Base-by-base conservation (phyloP, 2,888 invertebrate species). In the Orchesellides sinensis region DNA sequence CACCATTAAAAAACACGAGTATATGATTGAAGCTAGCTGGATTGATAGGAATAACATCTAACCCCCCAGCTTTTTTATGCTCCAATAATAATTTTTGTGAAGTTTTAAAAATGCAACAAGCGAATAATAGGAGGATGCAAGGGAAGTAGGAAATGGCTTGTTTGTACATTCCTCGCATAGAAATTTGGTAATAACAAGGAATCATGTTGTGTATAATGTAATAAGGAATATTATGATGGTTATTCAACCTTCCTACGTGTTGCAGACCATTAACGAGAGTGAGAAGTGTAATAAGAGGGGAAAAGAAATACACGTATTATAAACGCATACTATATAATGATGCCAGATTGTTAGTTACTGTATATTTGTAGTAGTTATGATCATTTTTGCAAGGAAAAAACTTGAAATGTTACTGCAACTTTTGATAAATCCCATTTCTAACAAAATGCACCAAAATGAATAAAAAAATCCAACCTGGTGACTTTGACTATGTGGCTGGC, bases 121-220 rank as follows among this genome's bases (percentile, higher is more conserved):
- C 54, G 54, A 70, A 52, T 52, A 35, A 56, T 52, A 66, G 66
- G 54, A 66, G 75, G 75, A 56, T 40, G 54, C 47, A 23, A 56
- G 35, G 66, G 25, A 52, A 66, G 54, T 66, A 23, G 29, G 40
- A 75, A 74, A 75, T 75, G 52, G 75, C 54, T 75, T 66, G 61
- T 75, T 75, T 75, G 75, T 75, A 75, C 75, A 54, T 65, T 27
- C 45, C 56, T 32, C 35, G 66, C 66, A 75, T 75, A 66, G 66
- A 66, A 75, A 75, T 54, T 74, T 54, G 35, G 47, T 65, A 74
- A 65, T 75, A 65, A 47, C 54, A 63, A 74, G 74, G 49, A 75
- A 75, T 27, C 25, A 56, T 70, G 70, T 54, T 70, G 70, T 35
- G 54, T 68, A 52, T 52, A 52, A 27, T 45, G 66, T 47, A 66